These are phyloP conservation scores for Aphelenchoides besseyi DNA, from an alignment of 1,140 invertebrate species.

Conservation along the genomic window DNA sequence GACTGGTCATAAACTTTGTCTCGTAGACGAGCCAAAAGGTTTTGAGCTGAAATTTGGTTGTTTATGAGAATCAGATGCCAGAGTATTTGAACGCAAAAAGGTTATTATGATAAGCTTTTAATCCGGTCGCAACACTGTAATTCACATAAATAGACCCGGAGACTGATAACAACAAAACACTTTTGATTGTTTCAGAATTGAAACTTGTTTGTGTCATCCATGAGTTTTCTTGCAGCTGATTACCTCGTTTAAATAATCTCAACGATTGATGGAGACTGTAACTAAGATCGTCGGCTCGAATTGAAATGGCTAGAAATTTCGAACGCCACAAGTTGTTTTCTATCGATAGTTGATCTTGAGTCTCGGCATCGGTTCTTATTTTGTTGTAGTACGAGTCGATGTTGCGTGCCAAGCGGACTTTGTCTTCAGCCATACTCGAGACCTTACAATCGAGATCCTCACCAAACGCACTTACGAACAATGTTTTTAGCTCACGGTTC, in stretches of 20 bases:
- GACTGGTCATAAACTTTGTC: not conserved
- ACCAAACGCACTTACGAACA: not conserved
- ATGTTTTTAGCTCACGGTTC: constrained; percentile 8
- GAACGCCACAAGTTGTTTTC: constrained; percentile 16
- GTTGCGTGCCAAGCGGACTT: constrained; percentile 19
- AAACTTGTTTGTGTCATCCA: not conserved
- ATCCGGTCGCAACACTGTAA: too few relatives aligned
- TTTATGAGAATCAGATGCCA: too few relatives aligned
- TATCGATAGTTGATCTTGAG: not conserved
- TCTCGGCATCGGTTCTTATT: not conserved
- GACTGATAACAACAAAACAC: not conserved
- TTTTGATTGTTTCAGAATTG: not conserved
- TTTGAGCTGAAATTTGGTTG: not conserved
- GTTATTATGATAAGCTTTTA: too few relatives aligned
- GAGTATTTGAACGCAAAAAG: too few relatives aligned
- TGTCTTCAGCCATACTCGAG: constrained; percentile 13
- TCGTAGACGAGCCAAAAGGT: not conserved
- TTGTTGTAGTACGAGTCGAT: constrained; percentile 12
- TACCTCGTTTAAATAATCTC: constrained; percentile 10
- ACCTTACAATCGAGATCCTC: constrained; percentile 14
- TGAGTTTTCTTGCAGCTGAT: not conserved
- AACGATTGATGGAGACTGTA: constrained; percentile 15
- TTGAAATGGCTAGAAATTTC: constrained; percentile 18
- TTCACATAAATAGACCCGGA: not conserved
- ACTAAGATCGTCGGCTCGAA: constrained; percentile 19